Evolutionary conservation across 2,888 invertebrate species (phyloP).

Genomic region (Girardia tigrina): DNA sequence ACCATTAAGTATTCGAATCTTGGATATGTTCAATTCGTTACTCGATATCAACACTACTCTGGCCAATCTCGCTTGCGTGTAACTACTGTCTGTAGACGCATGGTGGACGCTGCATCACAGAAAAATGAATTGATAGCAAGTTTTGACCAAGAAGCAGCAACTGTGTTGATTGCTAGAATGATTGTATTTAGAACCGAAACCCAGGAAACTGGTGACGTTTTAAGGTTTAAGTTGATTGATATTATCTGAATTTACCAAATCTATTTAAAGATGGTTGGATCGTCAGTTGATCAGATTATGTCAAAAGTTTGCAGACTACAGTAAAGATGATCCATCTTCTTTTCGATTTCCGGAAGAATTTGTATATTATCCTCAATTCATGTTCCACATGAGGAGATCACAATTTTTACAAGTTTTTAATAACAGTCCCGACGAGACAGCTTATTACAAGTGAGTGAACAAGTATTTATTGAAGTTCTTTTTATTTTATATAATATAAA

Average conservation of each 20-base stretch:
- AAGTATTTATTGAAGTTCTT: too few relatives aligned
- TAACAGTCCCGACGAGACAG: conserved; percentile 97
- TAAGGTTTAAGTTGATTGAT: conserved; percentile 47
- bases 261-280: conserved; percentile 71
- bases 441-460: conserved; percentile 76
- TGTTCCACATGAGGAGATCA: conserved; percentile 93
- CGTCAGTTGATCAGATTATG: conserved; percentile 92
- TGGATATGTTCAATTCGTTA: conserved; percentile 91
- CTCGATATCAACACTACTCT: conserved; percentile 90
- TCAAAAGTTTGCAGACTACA: conserved; percentile 96
- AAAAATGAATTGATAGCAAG: conserved; percentile 63
- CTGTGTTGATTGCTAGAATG: conserved; percentile 86
- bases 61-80: conserved; percentile 86
- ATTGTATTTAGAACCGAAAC: conserved; percentile 79
- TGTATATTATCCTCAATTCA: conserved; percentile 94
- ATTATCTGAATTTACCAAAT: not conserved
- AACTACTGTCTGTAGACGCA: conserved; percentile 90
- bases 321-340: conserved; percentile 87
- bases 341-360: conserved; percentile 90
- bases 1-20: conserved; percentile 54
- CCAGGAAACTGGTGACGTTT: conserved; percentile 79
- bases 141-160: conserved; percentile 93
- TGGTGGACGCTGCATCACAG: conserved; percentile 39
- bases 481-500: too few relatives aligned
- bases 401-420: conserved; percentile 98